Evolutionary conservation across 2,797 vertebrate species (phyloP).

Genomic region (Lithobates pipiens): DNA sequence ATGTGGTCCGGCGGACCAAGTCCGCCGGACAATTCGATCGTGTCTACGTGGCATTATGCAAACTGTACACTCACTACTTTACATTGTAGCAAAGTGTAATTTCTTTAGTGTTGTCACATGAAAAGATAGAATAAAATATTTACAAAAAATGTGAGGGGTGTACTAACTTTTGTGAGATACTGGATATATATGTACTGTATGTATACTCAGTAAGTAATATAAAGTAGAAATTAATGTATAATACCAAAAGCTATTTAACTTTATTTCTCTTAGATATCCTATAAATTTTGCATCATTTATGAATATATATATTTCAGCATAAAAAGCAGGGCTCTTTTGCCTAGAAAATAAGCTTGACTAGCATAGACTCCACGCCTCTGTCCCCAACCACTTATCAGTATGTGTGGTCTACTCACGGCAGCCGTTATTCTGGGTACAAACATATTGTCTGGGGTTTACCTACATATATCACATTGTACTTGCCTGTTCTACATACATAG

Average conservation of each 20-base stretch:
- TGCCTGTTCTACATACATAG: constrained; percentile 38
- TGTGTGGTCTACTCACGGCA: constrained; percentile 41
- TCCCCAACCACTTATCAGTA: constrained; percentile 24
- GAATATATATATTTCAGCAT: constrained; percentile 6
- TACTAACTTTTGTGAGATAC: too few species aligned
- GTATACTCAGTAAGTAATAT: too few species aligned
- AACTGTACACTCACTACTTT: too few species aligned
- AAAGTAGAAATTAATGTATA: not conserved
- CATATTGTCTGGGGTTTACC: constrained; percentile 30
- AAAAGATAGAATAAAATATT: too few species aligned
- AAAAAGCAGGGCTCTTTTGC: not conserved
- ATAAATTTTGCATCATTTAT: constrained; percentile 8
- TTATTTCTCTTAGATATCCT: not conserved
- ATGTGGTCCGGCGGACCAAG: too few species aligned
- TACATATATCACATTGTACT: constrained; percentile 25
- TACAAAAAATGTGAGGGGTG: too few species aligned
- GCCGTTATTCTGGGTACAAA: constrained; percentile 32
- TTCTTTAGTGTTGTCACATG: too few species aligned
- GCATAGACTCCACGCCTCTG: constrained; percentile 28
- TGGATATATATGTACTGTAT: too few species aligned
- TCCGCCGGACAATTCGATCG: too few species aligned
- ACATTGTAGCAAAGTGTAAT: too few species aligned
- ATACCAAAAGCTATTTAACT: constrained; percentile 2
- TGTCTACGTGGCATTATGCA: too few species aligned
- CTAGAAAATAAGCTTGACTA: constrained; percentile 38